Evolutionary conservation across 2,888 invertebrate genomes (phyloP), one percentile per base, ranked within the genome.

Genomic region (Drosophila anomalata): DNA sequence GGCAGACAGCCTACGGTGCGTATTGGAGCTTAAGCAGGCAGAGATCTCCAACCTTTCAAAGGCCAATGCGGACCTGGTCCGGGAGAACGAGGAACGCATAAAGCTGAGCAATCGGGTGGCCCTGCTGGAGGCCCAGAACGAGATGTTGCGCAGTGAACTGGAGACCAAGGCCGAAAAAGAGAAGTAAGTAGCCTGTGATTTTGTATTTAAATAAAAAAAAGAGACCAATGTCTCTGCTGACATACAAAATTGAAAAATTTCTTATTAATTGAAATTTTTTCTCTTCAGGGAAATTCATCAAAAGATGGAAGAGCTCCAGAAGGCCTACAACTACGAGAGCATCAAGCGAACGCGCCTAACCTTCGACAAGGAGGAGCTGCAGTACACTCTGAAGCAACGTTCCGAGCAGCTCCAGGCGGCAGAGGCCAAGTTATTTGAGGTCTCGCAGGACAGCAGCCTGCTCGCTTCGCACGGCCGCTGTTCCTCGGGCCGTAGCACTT

Each of bases 321-420:
- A 96, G 73, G 94, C 94, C 2, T 95, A 95, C 63, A 95, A 95
- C 50, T 94, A 96, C 60, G 96, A 97, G 90, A 93, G 94, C 2
- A 95, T 96, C 87, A 96, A 96, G 76, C 96, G 96, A 85, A 94
- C 95, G 69, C 93, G 97, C 2, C 92, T 97, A 50, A 94, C 94
- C 0, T 95, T 96, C 88, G 94, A 96, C 89, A 97, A 97, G 89
- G 98, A 98, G 92, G 97, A 97, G 91, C 93, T 98, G 2, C 94
- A 96, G 83, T 98, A 97, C 94, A 96, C 96, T 89, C 93, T 98
- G 63, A 94, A 96, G 85, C 96, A 97, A 90, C 96, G 96, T 90
- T 95, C 95, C 61, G 95, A 96, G 91, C 95, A 96, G 47, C 93
- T 91, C 12, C 88, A 89, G 36, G 77, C 90, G 24, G 88, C 90